A percentile compares a stretch with the other conserved stretches of the same genome.
Evolutionary conservation across 2,888 invertebrate genomes (phyloP).

Genomic region (Andrena flavipes): DNA sequence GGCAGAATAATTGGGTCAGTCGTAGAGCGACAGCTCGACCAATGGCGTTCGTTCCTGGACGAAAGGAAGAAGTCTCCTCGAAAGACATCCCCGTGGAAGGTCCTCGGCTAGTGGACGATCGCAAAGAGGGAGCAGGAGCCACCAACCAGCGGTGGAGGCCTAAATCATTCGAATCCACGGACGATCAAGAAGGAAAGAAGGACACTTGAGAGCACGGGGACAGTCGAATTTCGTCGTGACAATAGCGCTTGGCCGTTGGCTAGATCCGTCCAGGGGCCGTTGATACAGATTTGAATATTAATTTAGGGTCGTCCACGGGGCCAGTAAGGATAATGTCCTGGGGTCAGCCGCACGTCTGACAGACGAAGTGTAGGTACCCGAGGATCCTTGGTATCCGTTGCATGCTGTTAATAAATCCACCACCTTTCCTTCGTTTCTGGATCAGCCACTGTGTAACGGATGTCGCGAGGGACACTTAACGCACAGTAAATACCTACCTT

Average conservation of each 20-base stretch:
- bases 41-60: conserved; percentile 37
- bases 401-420: conserved; percentile 68
- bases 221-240: conserved; percentile 56
- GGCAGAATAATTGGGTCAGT: conserved; percentile 66
- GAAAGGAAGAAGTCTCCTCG: conserved; percentile 29
- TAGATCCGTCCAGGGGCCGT: conserved; percentile 59
- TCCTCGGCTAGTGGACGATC: conserved; percentile 50
- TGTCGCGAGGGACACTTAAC: conserved; percentile 15
- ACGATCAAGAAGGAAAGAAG: conserved; percentile 59
- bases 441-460: conserved; percentile 58
- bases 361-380: conserved; percentile 55
- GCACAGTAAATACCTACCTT: no score
- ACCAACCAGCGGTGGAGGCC: conserved; percentile 26
- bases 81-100: conserved; percentile 46
- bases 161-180: conserved; percentile 67
- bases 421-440: conserved; percentile 50
- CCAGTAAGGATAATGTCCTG: conserved; percentile 65
- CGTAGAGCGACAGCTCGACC: conserved; percentile 58
- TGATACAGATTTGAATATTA: conserved; percentile 83
- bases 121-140: conserved; percentile 40
- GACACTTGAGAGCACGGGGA: conserved; percentile 63
- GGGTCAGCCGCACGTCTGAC: conserved; percentile 66
- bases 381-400: conserved; percentile 66
- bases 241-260: conserved; percentile 67
- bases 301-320: conserved; percentile 76